Base-by-base conservation (phyloP, 2,888 invertebrate species). In the Odontomyia ornata region DNA sequence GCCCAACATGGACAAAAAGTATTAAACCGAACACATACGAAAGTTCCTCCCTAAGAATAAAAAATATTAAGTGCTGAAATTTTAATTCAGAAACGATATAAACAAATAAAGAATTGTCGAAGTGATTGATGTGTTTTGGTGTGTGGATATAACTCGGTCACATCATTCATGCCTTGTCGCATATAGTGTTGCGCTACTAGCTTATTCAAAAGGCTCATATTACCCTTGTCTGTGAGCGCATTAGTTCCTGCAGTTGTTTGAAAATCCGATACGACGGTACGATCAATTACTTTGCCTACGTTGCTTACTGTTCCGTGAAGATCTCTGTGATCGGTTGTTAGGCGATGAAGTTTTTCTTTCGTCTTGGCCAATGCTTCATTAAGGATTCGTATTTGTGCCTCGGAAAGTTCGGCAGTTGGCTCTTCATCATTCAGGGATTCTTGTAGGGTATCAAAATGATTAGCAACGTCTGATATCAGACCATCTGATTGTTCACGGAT, bases 111-210 rank as follows among this genome's bases (percentile, higher is more conserved):
- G n/a, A n/a, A n/a, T n/a, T n/a, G n/a, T n/a, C n/a, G n/a, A n/a
- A n/a, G n/a, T n/a, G n/a, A n/a, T n/a, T n/a, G n/a, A n/a, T n/a
- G n/a, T n/a, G n/a, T n/a, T n/a, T n/a, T n/a, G n/a, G n/a, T n/a
- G n/a, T n/a, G n/a, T n/a, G n/a, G n/a, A n/a, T n/a, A n/a, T n/a
- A n/a, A n/a, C n/a, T 97, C 95, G 1, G 97, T 97, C 46, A 98
- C 96, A 76, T 97, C 96, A 81, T 97, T 91, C 90, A 96, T 91
- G 60, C 98, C 98, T 88, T 97, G 96, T 80, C 98, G 91, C 83
- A 96, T 95, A 84, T 98, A 95, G 88, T 99, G 98, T 84, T 98
- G 96, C 82, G 96, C 96, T 79, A 98, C 95, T 23, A 97, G 95
- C 88, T 94, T 92, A 85, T 95, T 95, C n/a, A 96, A 86, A 21